A percentile compares a stretch with the other conserved stretches of the same genome.
Conservation (phyloP, 1,140 invertebrate species). For the Campoletis sonorensis region DNA sequence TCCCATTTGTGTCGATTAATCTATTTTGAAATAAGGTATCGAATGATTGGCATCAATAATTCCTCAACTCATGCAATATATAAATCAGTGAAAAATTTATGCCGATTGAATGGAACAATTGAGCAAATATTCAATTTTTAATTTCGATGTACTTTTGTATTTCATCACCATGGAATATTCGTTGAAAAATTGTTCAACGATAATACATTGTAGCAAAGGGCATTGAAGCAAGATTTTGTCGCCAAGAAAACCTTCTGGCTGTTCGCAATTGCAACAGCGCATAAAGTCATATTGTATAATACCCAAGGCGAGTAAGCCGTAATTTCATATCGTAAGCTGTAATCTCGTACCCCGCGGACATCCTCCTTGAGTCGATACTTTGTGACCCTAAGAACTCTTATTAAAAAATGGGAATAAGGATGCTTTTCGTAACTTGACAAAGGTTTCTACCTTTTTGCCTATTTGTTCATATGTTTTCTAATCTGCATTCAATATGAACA, state of each 20-base stretch:
- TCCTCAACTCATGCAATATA: neutral
- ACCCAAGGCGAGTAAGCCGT: neutral
- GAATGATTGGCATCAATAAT: neutral
- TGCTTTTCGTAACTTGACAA: too few species aligned
- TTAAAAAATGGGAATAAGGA: neutral
- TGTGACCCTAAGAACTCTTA: neutral
- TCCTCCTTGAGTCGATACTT: neutral
- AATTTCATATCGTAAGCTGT: neutral
- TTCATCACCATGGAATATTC: too few species aligned
- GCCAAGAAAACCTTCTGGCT: neutral
- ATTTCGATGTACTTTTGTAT: too few species aligned
- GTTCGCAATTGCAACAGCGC: neutral
- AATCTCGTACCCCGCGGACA: neutral
- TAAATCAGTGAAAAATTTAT: too few species aligned
- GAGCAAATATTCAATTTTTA: too few species aligned
- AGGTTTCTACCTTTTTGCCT: too few species aligned
- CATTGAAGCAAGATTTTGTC: too few species aligned
- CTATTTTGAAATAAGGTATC: neutral
- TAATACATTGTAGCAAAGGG: neutral
- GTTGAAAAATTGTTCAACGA: too few species aligned
- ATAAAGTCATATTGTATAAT: slow-evolving; percentile 9
- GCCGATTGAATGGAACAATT: too few species aligned
- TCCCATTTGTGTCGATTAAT: neutral
- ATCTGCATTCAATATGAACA: too few species aligned
- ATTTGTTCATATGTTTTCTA: too few species aligned